Conservation (phyloP, 2,797 vertebrate species). For the Alosa sapidissima region DNA sequence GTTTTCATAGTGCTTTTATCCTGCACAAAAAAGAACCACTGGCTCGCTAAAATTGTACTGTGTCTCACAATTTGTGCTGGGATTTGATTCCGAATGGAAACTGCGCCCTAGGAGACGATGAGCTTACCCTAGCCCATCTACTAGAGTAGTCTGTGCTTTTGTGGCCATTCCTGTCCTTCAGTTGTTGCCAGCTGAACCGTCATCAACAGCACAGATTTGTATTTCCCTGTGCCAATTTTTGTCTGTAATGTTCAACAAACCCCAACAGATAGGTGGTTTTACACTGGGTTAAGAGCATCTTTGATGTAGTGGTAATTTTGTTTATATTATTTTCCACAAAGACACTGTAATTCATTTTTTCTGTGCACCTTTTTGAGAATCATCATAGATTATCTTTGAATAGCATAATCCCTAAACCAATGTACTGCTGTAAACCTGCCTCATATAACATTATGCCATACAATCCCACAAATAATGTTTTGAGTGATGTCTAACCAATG, state of each 20-base stretch:
- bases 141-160: not conserved
- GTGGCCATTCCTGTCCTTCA: not conserved
- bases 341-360: not conserved
- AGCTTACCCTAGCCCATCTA: not conserved
- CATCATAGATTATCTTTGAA: not conserved
- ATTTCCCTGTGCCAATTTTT: not conserved
- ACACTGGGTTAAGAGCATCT: not conserved
- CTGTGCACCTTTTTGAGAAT: not conserved
- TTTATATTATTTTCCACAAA: not conserved
- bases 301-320: not conserved
- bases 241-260: not conserved
- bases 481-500: not conserved
- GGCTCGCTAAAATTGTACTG: not conserved
- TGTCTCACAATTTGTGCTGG: constrained; percentile 17
- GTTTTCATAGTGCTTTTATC: constrained; percentile 8
- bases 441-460: not conserved
- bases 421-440: not conserved
- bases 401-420: not conserved
- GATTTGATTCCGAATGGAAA: constrained; percentile 12
- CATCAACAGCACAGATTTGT: constrained; percentile 17
- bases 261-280: not conserved
- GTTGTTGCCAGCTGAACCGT: not conserved
- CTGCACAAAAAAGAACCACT: constrained; percentile 1
- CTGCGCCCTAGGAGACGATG: not conserved
- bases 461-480: not conserved